phyloP scores from a whole-genome alignment of 2,888 invertebrate species.

The Eupithecia vulgata region DNA sequence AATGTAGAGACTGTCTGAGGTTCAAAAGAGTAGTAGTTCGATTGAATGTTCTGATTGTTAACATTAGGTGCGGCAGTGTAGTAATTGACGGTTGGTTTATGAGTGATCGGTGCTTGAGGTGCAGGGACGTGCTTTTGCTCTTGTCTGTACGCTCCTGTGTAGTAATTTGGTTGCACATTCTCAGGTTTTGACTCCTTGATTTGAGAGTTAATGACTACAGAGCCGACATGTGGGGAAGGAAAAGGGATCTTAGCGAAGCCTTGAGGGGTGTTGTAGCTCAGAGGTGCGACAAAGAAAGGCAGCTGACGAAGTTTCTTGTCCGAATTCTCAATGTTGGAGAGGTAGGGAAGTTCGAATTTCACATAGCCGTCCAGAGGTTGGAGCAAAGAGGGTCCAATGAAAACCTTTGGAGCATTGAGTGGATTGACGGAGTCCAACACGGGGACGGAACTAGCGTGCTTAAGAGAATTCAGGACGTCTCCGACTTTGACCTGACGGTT shows the following conservation, averaged over 20 bases:
- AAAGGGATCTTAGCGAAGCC: conserved; percentile 94
- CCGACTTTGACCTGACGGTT: conserved; percentile 84
- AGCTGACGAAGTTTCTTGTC: conserved; percentile 89
- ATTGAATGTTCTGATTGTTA: conserved; percentile 49
- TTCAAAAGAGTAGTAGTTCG: conserved; percentile 63
- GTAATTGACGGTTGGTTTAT: conserved; percentile 73
- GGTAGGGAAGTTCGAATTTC: conserved; percentile 92
- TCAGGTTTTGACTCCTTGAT: conserved; percentile 61
- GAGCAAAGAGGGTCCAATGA: conserved; percentile 91
- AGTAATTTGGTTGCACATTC: conserved; percentile 37
- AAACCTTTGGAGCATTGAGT: conserved; percentile 88
- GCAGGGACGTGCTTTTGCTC: conserved; percentile 59
- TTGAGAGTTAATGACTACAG: conserved; percentile 89
- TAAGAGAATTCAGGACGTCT: conserved; percentile 88
- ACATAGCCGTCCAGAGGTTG: conserved; percentile 88
- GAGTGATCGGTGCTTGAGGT: conserved; percentile 48
- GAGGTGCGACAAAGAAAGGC: conserved; percentile 93
- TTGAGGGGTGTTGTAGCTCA: conserved; percentile 92
- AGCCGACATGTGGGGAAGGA: conserved; percentile 94
- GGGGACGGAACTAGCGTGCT: conserved; percentile 88
- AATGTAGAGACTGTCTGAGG: conserved; percentile 72
- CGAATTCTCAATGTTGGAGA: conserved; percentile 89
- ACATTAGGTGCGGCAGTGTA: conserved; percentile 56
- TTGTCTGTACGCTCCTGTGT: conserved; percentile 43
- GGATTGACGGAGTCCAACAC: conserved; percentile 90